A percentile compares a stretch with the other conserved stretches of the same genome.
phyloP scores from a whole-genome alignment of 1,140 invertebrate species.

The Philaenus spumarius region DNA sequence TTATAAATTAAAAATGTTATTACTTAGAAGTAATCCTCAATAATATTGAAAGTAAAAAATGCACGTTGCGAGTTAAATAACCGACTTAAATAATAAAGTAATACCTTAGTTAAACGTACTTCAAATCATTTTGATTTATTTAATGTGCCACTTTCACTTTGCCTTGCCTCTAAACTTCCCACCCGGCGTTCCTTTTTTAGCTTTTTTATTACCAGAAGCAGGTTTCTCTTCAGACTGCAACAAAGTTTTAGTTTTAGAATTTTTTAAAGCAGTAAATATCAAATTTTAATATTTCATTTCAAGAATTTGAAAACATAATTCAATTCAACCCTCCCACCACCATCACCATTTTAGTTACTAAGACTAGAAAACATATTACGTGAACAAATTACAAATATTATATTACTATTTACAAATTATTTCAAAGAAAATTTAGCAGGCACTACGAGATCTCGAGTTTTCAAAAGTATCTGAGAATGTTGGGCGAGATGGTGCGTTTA shows the following conservation, averaged over 20 bases:
- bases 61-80: no score
- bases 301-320: background rate
- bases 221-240: constrained; percentile 3
- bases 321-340: no score
- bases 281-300: background rate
- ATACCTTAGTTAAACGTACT: no score
- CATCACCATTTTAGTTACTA: background rate
- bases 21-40: no score
- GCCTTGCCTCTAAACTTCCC: constrained; percentile 7
- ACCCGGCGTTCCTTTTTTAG: background rate
- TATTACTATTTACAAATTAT: background rate
- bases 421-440: no score
- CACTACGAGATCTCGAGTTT: no score
- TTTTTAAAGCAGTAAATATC: background rate
- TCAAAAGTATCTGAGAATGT: no score
- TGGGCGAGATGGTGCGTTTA: no score
- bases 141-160: constrained; percentile 2
- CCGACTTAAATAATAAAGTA: no score
- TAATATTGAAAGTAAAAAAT: no score
- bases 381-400: background rate
- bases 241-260: background rate
- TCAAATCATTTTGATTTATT: no score
- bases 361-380: background rate
- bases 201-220: background rate
- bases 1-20: no score